Conservation (phyloP, 2,888 invertebrate species). For the Catocala sponsa region DNA sequence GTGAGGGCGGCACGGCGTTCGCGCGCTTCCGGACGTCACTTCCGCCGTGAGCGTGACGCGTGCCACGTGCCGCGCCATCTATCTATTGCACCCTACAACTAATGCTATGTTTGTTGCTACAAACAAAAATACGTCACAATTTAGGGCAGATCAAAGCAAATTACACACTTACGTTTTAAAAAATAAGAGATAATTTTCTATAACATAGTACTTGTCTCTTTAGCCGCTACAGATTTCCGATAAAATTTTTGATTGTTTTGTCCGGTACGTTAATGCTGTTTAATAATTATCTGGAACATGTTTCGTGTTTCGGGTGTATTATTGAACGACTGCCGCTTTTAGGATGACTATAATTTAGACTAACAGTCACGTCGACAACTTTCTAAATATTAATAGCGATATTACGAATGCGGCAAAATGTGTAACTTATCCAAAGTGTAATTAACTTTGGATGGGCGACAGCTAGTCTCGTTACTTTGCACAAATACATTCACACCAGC, state of each 20-base stretch:
- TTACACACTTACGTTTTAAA: conserved; percentile 34
- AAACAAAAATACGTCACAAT: conserved; percentile 64
- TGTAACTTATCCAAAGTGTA: conserved; percentile 15
- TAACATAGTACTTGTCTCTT: conserved; percentile 2
- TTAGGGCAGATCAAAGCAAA: conserved; percentile 25
- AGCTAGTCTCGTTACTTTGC: too few species aligned
- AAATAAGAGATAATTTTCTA: conserved; percentile 33
- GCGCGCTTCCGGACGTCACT: conserved; percentile 78
- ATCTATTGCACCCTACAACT: conserved; percentile 80
- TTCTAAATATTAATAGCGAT: conserved; percentile 26
- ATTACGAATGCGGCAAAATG: conserved; percentile 22
- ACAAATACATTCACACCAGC: too few species aligned
- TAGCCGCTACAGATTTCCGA: conserved; percentile 22
- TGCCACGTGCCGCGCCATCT: conserved; percentile 85
- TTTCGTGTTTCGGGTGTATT: conserved; percentile 73
- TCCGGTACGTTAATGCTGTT: conserved; percentile 80
- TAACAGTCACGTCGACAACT: conserved; percentile 65
- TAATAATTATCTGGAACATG: conserved; percentile 81
- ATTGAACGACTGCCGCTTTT: conserved; percentile 66
- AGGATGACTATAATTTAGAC: conserved; percentile 71
- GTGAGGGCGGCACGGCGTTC: conserved; percentile 77
- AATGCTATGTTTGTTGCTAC: conserved; percentile 68
- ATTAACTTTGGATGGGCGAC: background rate
- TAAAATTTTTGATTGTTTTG: conserved; percentile 74
- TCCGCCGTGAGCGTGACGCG: conserved; percentile 83